Percentiles rank a stretch among this genome's conserved stretches.
These are phyloP conservation scores for Takifugu ocellatus DNA, from an alignment of 2,797 vertebrate species.

Conservation along the genomic window DNA sequence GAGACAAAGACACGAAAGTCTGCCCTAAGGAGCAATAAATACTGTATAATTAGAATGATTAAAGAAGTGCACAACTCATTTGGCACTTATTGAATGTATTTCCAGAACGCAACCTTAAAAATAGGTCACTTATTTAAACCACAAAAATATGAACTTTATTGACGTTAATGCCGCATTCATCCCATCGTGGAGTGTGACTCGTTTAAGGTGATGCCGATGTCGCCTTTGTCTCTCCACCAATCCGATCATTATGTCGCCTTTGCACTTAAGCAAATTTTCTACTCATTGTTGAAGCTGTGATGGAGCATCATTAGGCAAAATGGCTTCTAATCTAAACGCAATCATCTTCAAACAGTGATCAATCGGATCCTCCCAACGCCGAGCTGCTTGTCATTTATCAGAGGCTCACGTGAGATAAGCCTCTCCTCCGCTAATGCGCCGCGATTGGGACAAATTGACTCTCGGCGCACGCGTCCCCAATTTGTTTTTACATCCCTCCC, in stretches of 20 bases:
- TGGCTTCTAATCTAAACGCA: conserved; percentile 68
- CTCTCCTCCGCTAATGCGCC: conserved; percentile 54
- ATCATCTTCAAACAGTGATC: conserved; percentile 75
- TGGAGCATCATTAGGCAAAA: conserved; percentile 69
- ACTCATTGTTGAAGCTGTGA: conserved; percentile 58
- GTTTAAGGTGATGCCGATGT: conserved; percentile 63
- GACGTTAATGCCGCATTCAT: conserved; percentile 68
- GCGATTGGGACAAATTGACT: conserved; percentile 71
- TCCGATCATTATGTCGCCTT: conserved; percentile 66
- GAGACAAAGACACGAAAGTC: conserved; percentile 74
- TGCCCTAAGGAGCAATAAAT: conserved; percentile 74
- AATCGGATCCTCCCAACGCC: conserved; percentile 66
- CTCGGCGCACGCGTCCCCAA: conserved; percentile 46
- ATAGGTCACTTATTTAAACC: conserved; percentile 75
- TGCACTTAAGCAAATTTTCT: conserved; percentile 68
- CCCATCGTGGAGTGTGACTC: conserved; percentile 54
- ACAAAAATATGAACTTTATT: conserved; percentile 71
- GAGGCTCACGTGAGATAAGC: conserved; percentile 67
- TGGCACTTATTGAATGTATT: conserved; percentile 75
- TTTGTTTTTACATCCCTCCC: conserved; percentile 32
- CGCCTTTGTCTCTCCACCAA: conserved; percentile 66
- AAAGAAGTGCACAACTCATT: conserved; percentile 75
- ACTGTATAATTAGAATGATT: conserved; percentile 82
- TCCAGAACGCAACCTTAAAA: conserved; percentile 72
- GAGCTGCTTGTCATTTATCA: conserved; percentile 74